Percentiles rank a stretch among this genome's conserved stretches.
These are phyloP conservation scores for Antennarius maculatus DNA, from an alignment of 2,797 vertebrate species.

Conservation along the genomic window DNA sequence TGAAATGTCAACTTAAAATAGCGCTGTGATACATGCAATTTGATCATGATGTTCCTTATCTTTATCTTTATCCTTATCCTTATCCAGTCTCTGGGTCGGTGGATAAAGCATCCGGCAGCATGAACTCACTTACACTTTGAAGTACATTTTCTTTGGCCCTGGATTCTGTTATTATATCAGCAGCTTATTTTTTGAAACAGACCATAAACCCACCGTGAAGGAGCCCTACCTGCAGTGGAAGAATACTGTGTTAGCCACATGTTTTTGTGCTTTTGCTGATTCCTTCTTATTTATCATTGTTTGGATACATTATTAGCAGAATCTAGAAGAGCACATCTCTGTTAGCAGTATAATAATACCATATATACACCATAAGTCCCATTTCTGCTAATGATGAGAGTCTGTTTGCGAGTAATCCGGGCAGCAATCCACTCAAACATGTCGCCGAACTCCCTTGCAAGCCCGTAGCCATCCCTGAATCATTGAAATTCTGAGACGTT, in stretches of 20 bases:
- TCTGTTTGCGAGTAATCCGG: background rate
- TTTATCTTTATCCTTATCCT: too few relatives aligned
- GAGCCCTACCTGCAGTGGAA: background rate
- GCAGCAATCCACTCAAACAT: background rate
- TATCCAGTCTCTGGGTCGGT: too few relatives aligned
- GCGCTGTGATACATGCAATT: too few relatives aligned
- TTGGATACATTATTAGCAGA: too few relatives aligned
- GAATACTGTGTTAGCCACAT: too few relatives aligned
- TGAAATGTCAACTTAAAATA: too few relatives aligned
- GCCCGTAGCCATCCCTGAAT: constrained; percentile 4
- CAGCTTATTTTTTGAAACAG: background rate
- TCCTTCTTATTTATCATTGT: too few relatives aligned
- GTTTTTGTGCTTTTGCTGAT: background rate
- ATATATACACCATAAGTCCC: background rate
- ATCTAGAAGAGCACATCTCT: too few relatives aligned
- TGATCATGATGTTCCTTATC: too few relatives aligned
- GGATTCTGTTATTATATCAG: background rate
- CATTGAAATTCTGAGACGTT: background rate
- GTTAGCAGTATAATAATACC: too few relatives aligned
- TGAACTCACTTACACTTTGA: background rate
- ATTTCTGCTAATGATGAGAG: constrained; percentile 5
- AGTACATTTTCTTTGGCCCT: background rate
- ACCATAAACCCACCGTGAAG: background rate
- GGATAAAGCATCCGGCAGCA: too few relatives aligned
- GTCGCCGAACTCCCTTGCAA: background rate